Evolutionary conservation across 2,888 invertebrate species (phyloP).

Genomic region (Metalampra italica): DNA sequence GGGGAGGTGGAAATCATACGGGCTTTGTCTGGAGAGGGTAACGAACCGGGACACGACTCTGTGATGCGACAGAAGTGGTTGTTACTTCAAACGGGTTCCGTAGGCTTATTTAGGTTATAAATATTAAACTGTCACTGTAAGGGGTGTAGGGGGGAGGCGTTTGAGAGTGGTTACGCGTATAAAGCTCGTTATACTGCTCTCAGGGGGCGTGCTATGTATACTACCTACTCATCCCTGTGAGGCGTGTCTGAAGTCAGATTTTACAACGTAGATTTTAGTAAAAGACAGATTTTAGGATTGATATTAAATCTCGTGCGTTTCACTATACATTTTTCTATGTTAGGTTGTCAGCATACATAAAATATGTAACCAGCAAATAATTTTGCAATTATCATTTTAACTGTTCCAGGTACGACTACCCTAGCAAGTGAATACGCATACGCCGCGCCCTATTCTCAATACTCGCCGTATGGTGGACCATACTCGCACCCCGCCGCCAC

Average conservation of each 20-base stretch:
- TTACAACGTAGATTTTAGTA: not conserved
- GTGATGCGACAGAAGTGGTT: conserved; percentile 69
- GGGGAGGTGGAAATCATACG: conserved; percentile 62
- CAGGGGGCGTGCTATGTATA: conserved; percentile 34
- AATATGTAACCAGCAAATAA: too few relatives aligned
- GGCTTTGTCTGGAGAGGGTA: conserved; percentile 73
- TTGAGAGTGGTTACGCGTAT: conserved; percentile 57
- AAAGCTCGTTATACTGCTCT: conserved; percentile 42
- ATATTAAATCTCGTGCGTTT: too few relatives aligned
- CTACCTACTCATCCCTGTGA: conserved; percentile 15
- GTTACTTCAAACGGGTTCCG: conserved; percentile 59
- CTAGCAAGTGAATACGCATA: conserved; percentile 81
- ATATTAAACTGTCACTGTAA: conserved; percentile 60
- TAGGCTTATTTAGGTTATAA: conserved; percentile 66
- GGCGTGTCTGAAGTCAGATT: conserved; percentile 17
- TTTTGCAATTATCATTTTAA: not conserved
- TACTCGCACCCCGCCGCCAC: conserved; percentile 75
- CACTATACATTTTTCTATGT: too few relatives aligned
- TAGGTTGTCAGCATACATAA: too few relatives aligned
- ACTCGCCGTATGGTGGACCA: conserved; percentile 70
- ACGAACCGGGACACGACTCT: conserved; percentile 72
- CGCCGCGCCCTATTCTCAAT: conserved; percentile 81
- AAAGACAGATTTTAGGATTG: not conserved
- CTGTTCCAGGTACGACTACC: conserved; percentile 62
- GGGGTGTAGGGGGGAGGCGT: conserved; percentile 33